Evolutionary conservation across 1,140 invertebrate species (phyloP).

Genomic region (Drosophila prosaltans): DNA sequence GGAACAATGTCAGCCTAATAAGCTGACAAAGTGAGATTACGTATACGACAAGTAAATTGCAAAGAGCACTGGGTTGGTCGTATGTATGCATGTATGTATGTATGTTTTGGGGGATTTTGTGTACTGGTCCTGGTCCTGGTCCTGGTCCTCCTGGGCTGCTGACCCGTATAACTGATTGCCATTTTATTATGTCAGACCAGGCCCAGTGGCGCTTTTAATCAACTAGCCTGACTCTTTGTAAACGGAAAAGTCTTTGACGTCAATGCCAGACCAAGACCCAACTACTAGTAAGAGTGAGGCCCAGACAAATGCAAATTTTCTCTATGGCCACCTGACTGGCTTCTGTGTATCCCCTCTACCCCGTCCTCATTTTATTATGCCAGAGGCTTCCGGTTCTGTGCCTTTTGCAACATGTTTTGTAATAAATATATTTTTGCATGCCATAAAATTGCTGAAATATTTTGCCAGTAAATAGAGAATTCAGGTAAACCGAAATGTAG

Average conservation of each 20-base stretch:
- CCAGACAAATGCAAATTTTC: conserved; percentile 37
- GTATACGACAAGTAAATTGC: conserved; percentile 27
- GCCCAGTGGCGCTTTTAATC: conserved; percentile 47
- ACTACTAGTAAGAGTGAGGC: background rate
- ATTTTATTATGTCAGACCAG: conserved; percentile 34
- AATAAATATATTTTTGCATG: conserved; percentile 14
- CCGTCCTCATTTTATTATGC: background rate
- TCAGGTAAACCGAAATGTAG: conserved; percentile 3
- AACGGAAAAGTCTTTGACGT: conserved; percentile 37
- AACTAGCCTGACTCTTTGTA: conserved; percentile 7
- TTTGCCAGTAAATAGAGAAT: conserved; percentile 11
- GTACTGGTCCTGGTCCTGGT: background rate
- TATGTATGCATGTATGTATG: background rate
- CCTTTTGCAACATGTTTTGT: conserved; percentile 11
- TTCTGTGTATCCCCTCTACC: background rate
- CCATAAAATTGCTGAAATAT: conserved; percentile 14
- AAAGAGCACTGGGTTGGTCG: background rate
- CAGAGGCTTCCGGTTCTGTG: background rate
- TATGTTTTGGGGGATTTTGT: background rate
- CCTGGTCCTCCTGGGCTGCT: conserved; percentile 1
- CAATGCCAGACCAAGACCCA: conserved; percentile 15
- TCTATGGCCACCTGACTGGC: conserved; percentile 10
- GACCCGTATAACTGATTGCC: conserved; percentile 21
- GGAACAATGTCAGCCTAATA: background rate
- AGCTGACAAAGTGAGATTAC: conserved; percentile 39